phyloP scores from a whole-genome alignment of 1,140 invertebrate species.

The Sycophaga agraensis region DNA sequence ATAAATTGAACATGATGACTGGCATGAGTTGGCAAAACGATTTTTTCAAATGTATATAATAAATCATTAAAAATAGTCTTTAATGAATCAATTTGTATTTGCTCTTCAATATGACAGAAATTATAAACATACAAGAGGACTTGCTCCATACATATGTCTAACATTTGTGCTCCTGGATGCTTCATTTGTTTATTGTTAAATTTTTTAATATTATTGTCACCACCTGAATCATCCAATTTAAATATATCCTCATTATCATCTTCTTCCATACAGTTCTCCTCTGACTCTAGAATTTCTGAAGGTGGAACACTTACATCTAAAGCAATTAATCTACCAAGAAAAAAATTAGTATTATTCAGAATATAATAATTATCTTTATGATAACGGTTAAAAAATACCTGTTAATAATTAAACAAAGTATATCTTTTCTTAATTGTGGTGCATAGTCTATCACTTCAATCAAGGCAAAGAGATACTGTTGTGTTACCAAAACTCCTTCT shows the following conservation, averaged over 20 bases:
- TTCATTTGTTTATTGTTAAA: slow-evolving; percentile 35
- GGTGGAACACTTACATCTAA: slow-evolving; percentile 69
- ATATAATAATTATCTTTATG: background rate
- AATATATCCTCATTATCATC: slow-evolving; percentile 51
- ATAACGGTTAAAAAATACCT: slow-evolving; percentile 55
- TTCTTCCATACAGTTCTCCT: slow-evolving; percentile 48
- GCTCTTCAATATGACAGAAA: slow-evolving; percentile 50
- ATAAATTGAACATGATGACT: slow-evolving; percentile 78
- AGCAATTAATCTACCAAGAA: slow-evolving; percentile 61
- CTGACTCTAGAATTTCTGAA: slow-evolving; percentile 57
- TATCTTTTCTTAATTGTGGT: slow-evolving; percentile 60
- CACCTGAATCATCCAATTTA: slow-evolving; percentile 50
- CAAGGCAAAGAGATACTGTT: slow-evolving; percentile 68
- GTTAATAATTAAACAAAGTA: slow-evolving; percentile 68
- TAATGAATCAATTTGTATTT: slow-evolving; percentile 49
- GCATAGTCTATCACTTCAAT: slow-evolving; percentile 67
- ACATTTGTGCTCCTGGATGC: slow-evolving; percentile 59
- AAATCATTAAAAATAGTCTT: slow-evolving; percentile 57
- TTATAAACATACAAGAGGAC: slow-evolving; percentile 63
- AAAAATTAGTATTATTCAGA: background rate
- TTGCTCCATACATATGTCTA: slow-evolving; percentile 68
- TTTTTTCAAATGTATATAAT: slow-evolving; percentile 69
- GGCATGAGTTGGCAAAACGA: slow-evolving; percentile 73
- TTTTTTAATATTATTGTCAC: slow-evolving; percentile 46
- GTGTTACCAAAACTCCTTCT: slow-evolving; percentile 58